phyloP scores from a whole-genome alignment of 2,888 invertebrate species.

The Cheilosia urbana region DNA sequence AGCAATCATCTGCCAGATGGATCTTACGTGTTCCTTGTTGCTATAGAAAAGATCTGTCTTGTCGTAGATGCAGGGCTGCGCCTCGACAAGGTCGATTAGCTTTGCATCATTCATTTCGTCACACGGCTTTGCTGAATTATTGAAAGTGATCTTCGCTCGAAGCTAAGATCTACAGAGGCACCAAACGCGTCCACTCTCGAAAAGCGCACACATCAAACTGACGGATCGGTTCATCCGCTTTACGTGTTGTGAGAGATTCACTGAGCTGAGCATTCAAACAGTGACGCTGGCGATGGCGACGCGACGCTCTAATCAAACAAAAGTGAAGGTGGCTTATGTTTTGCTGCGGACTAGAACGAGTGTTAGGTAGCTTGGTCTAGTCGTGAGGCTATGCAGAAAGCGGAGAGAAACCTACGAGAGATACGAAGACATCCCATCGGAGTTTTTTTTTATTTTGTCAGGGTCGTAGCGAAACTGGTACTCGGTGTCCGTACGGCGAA shows the following conservation, averaged over 20 bases:
- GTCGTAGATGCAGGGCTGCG: constrained; percentile 76
- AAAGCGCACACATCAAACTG: constrained; percentile 73
- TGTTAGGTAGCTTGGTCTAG: constrained; percentile 45
- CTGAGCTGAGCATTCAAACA: constrained; percentile 48
- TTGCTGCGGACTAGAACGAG: constrained; percentile 39
- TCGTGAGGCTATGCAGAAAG: constrained; percentile 66
- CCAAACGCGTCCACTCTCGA: constrained; percentile 60
- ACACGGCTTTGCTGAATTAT: constrained; percentile 3
- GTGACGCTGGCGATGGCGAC: constrained; percentile 31
- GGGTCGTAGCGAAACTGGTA: constrained; percentile 63
- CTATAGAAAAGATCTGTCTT: constrained; percentile 76
- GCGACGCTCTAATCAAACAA: constrained; percentile 44
- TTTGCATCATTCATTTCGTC: constrained; percentile 71
- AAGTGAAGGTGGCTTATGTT: constrained; percentile 75
- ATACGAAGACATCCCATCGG: constrained; percentile 22
- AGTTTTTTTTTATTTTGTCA: constrained; percentile 54
- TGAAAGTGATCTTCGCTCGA: constrained; percentile 26
- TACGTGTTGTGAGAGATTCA: constrained; percentile 67
- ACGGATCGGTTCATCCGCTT: constrained; percentile 75
- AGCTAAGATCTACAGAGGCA: constrained; percentile 29
- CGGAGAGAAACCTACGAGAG: constrained; percentile 60
- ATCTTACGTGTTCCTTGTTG: constrained; percentile 75
- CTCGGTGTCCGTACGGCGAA: neutral
- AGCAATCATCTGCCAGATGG: constrained; percentile 76
- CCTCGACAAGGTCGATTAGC: constrained; percentile 76